Conservation (phyloP, 30 jellyfish, hydroid and myxozoan genomes). For the Clytia hemisphaerica region DNA sequence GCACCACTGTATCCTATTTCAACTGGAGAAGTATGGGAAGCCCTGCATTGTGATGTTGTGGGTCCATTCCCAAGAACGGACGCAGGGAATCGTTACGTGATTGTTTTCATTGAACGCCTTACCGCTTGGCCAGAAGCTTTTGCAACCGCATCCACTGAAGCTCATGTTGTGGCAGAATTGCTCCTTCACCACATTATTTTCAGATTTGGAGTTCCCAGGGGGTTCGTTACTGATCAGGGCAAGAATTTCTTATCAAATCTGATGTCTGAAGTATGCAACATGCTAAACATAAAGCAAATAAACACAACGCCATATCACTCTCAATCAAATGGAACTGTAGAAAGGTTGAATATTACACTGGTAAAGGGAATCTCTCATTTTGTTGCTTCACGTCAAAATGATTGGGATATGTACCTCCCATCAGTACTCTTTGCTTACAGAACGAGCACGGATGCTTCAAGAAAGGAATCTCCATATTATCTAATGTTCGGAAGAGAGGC, state of each 20-base stretch:
- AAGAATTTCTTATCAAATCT: constrained; percentile 37
- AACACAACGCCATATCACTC: constrained; percentile 52
- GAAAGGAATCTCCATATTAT: constrained; percentile 70
- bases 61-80: constrained; percentile 55
- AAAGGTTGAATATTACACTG: constrained; percentile 40
- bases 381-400: constrained; percentile 44
- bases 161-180: constrained; percentile 36
- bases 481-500: too few relatives aligned
- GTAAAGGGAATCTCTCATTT: constrained; percentile 24
- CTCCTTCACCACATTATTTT: constrained; percentile 39
- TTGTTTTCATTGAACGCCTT: constrained; percentile 43
- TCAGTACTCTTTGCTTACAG: constrained; percentile 45
- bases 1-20: constrained; percentile 55
- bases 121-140: constrained; percentile 69
- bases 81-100: constrained; percentile 39
- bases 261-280: constrained; percentile 41
- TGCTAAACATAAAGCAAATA: constrained; percentile 19
- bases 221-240: constrained; percentile 36
- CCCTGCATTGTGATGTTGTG: constrained; percentile 30
- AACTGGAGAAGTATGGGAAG: constrained; percentile 49
- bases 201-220: constrained; percentile 50
- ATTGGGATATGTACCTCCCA: constrained; percentile 51
- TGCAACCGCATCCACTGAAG: constrained; percentile 17
- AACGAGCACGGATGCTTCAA: constrained; percentile 49
- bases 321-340: constrained; percentile 40